Evolutionary conservation across 2,113 vertebrate genomes (phyloP).

Genomic region (Nannospalax galili): DNA sequence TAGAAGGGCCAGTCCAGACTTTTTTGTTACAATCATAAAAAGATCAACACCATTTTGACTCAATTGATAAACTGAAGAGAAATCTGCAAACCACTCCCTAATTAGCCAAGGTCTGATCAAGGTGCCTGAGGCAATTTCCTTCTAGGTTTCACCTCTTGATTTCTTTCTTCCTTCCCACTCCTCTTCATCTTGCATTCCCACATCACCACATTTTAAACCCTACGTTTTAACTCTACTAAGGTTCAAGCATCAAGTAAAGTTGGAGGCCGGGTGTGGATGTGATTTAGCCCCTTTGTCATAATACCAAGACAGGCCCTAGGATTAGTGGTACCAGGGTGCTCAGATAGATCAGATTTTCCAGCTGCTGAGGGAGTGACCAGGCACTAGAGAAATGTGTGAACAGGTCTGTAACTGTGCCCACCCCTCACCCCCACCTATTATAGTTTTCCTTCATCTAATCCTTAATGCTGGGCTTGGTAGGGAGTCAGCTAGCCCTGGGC

Average conservation of each 20-base stretch:
- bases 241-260: conserved; percentile 15
- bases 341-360: neutral
- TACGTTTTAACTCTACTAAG: neutral
- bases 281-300: neutral
- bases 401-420: neutral
- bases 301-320: neutral
- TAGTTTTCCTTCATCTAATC: neutral
- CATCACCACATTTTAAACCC: neutral
- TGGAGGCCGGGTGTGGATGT: neutral
- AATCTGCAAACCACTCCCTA: conserved; percentile 89
- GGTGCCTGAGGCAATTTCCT: conserved; percentile 85
- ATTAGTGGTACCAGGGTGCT: neutral
- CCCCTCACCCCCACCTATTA: too few species aligned
- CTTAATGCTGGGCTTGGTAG: neutral
- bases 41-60: conserved; percentile 89
- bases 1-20: conserved; percentile 78
- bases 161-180: neutral
- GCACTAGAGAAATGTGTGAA: neutral
- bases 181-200: conserved; percentile 11
- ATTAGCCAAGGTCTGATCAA: conserved; percentile 91
- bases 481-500: neutral
- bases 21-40: conserved; percentile 86
- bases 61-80: conserved; percentile 87
- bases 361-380: neutral
- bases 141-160: conserved; percentile 53